Evolutionary conservation across 2,113 vertebrate species (phyloP).

Genomic region (Dipodomys merriami): DNA sequence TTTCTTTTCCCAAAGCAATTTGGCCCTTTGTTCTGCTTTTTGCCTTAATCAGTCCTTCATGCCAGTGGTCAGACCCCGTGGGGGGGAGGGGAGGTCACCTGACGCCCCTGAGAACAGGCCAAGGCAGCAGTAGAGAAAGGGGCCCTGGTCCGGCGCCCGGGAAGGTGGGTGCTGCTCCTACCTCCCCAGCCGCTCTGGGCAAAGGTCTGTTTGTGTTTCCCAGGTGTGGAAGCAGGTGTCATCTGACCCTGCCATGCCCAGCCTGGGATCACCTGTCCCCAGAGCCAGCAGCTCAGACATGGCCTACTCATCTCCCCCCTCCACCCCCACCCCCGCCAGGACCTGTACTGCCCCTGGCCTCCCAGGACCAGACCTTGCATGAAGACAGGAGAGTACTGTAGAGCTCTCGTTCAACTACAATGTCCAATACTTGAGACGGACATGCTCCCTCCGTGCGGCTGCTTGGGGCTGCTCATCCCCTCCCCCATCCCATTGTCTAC

Average conservation of each 20-base stretch:
- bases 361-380: neutral
- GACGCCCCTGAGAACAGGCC: neutral
- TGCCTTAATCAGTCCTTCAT: neutral
- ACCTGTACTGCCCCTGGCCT: neutral
- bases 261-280: neutral
- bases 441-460: neutral
- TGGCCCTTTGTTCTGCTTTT: neutral
- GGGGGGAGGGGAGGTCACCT: neutral
- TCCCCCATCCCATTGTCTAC: neutral
- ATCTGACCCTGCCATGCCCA: neutral
- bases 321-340: neutral
- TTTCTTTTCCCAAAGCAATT: neutral
- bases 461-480: neutral
- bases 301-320: neutral
- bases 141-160: neutral
- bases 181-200: constrained; percentile 29
- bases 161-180: constrained; percentile 1
- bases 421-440: neutral
- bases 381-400: neutral
- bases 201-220: constrained; percentile 68
- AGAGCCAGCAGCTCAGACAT: neutral
- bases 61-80: neutral
- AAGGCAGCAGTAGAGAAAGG: neutral
- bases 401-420: neutral
- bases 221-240: constrained; percentile 39